These are phyloP conservation scores for Agelaius tricolor DNA, from an alignment of 2,113 vertebrate genomes.

Conservation along the genomic window DNA sequence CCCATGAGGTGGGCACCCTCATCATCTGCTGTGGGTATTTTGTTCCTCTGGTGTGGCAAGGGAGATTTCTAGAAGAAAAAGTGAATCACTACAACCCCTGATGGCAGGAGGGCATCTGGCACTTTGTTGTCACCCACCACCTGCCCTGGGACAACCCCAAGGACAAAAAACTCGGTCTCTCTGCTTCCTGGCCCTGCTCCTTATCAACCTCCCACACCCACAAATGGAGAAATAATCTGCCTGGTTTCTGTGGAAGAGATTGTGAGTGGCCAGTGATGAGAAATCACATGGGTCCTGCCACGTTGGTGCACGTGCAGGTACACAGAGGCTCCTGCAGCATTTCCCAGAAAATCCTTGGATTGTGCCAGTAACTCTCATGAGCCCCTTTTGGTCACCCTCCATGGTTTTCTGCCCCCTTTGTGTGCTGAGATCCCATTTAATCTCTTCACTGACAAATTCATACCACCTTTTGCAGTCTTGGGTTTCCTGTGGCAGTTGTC, in stretches of 20 bases:
- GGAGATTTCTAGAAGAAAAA: background rate
- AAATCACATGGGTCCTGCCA: background rate
- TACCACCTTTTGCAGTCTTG: background rate
- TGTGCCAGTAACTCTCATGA: rapidly evolving
- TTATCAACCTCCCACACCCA: slow-evolving; percentile 49
- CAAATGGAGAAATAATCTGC: background rate
- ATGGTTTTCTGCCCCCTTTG: background rate
- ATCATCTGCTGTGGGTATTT: background rate
- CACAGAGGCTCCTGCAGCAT: background rate
- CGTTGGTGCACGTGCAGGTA: rapidly evolving
- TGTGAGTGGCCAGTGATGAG: background rate
- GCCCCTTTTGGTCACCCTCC: rapidly evolving
- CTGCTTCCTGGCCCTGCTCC: background rate
- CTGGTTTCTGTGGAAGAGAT: background rate
- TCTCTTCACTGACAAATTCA: background rate
- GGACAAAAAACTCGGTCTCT: background rate
- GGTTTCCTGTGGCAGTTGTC: background rate
- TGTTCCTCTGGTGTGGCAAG: background rate
- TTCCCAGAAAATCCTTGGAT: background rate
- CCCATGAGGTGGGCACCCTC: background rate
- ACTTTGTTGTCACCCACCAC: background rate
- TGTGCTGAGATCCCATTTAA: background rate
- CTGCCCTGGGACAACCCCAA: background rate
- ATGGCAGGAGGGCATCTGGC: background rate
- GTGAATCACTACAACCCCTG: background rate